Evolutionary conservation across 2,113 vertebrate genomes (phyloP).

Genomic region (Brienomyrus brachyistius): DNA sequence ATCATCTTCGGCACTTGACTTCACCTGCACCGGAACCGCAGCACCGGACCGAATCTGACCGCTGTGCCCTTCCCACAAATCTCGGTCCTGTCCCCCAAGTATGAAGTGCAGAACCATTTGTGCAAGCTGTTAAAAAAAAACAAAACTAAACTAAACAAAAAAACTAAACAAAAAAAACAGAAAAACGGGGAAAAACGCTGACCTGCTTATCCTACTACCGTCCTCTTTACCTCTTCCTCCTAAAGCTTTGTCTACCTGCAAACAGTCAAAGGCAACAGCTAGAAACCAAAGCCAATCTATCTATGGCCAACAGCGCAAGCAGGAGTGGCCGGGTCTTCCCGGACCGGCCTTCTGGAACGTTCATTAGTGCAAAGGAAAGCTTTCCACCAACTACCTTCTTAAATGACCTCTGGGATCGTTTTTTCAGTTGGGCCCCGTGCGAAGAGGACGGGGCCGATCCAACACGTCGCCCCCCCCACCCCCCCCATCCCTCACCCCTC

Average conservation of each 20-base stretch:
- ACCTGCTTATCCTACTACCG: slow-evolving; percentile 90
- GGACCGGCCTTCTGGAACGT: slow-evolving; percentile 94
- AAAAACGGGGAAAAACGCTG: slow-evolving; percentile 78
- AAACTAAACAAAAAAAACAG: neutral
- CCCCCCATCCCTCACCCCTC: slow-evolving; percentile 49
- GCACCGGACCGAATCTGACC: slow-evolving; percentile 94
- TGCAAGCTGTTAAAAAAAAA: slow-evolving; percentile 67
- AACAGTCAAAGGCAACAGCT: slow-evolving; percentile 99
- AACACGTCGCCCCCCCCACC: slow-evolving; percentile 47
- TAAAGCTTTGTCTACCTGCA: slow-evolving; percentile 99
- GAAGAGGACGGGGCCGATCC: slow-evolving; percentile 68
- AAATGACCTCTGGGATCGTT: slow-evolving; percentile 97
- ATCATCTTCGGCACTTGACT: slow-evolving; percentile 73
- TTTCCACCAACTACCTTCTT: slow-evolving; percentile 97
- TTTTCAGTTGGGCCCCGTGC: slow-evolving; percentile 85
- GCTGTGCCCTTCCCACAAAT: slow-evolving; percentile 72
- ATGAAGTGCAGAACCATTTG: slow-evolving; percentile 84
- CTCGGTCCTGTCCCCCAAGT: slow-evolving; percentile 80
- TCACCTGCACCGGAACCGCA: slow-evolving; percentile 73
- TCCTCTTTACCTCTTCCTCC: slow-evolving; percentile 97
- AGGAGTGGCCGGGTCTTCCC: slow-evolving; percentile 85
- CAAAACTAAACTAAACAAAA: slow-evolving; percentile 7
- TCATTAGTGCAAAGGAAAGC: slow-evolving; percentile 97
- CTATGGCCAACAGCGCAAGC: slow-evolving; percentile 99
- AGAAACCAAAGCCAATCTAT: slow-evolving; percentile 99